Evolutionary conservation across 2,797 vertebrate species (phyloP).

Genomic region (Leucoraja ocellata): DNA sequence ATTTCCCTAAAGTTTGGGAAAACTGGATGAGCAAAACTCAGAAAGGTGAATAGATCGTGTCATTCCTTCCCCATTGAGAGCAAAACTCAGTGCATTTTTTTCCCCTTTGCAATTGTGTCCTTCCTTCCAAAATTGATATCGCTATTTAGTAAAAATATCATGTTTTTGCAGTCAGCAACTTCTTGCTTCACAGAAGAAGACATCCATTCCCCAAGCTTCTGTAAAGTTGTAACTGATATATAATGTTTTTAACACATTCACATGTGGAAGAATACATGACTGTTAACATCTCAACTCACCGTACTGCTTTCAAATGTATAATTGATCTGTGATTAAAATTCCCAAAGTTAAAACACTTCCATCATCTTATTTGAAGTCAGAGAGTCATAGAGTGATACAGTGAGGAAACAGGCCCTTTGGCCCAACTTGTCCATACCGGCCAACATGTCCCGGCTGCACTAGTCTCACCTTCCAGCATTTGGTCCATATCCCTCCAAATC

Average conservation of each 20-base stretch:
- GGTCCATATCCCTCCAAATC: no score
- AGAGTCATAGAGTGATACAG: no score
- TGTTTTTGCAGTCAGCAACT: neutral
- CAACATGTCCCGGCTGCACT: no score
- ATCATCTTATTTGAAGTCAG: neutral
- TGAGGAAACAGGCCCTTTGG: no score
- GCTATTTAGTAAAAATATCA: neutral
- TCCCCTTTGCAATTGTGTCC: neutral
- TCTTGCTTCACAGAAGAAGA: neutral
- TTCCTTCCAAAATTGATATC: neutral
- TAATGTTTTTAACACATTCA: neutral
- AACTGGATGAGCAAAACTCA: neutral
- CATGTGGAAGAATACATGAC: neutral
- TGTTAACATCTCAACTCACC: neutral
- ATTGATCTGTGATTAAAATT: neutral
- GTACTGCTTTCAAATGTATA: neutral
- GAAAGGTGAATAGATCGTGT: neutral
- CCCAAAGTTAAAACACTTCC: neutral
- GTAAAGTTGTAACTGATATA: neutral
- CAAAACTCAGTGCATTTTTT: neutral
- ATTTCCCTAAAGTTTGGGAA: neutral
- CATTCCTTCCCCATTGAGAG: neutral
- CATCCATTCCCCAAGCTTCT: neutral
- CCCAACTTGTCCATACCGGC: no score
- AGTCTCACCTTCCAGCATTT: no score